phyloP scores from a whole-genome alignment of 2,888 invertebrate genomes.

The Thumatha senex region DNA sequence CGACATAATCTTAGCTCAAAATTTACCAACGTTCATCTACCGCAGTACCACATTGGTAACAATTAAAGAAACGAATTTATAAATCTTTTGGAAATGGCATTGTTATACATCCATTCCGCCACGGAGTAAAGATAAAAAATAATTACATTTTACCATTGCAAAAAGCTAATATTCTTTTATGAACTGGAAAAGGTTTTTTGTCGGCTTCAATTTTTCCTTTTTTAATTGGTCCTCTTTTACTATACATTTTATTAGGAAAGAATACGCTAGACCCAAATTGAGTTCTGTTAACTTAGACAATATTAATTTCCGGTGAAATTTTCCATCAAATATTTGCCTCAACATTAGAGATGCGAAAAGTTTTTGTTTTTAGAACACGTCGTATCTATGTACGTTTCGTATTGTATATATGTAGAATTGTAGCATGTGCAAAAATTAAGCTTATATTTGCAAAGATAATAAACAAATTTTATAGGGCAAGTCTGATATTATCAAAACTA shows the following conservation, averaged over 20 bases:
- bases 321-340: background rate
- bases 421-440: background rate
- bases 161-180: slow-evolving; percentile 32
- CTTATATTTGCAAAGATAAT: too few species aligned
- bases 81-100: slow-evolving; percentile 11
- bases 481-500: too few species aligned
- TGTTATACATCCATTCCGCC: slow-evolving; percentile 10
- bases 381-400: background rate
- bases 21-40: slow-evolving; percentile 14
- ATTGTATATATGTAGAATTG: background rate
- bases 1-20: slow-evolving; percentile 3
- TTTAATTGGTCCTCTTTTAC: slow-evolving; percentile 25
- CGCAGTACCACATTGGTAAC: slow-evolving; percentile 21
- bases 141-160: slow-evolving; percentile 31
- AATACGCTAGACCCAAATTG: background rate
- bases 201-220: background rate
- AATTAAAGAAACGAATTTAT: slow-evolving; percentile 21
- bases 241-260: slow-evolving; percentile 22
- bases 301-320: slow-evolving; percentile 1
- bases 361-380: background rate
- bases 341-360: background rate
- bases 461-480: too few species aligned
- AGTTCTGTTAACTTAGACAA: background rate
- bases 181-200: slow-evolving; percentile 24
- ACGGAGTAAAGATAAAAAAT: slow-evolving; percentile 28